Evolutionary conservation across 2,888 invertebrate species (phyloP), one percentile per base, ranked within the genome.

Genomic region (Lasioglossum oenotherae): DNA sequence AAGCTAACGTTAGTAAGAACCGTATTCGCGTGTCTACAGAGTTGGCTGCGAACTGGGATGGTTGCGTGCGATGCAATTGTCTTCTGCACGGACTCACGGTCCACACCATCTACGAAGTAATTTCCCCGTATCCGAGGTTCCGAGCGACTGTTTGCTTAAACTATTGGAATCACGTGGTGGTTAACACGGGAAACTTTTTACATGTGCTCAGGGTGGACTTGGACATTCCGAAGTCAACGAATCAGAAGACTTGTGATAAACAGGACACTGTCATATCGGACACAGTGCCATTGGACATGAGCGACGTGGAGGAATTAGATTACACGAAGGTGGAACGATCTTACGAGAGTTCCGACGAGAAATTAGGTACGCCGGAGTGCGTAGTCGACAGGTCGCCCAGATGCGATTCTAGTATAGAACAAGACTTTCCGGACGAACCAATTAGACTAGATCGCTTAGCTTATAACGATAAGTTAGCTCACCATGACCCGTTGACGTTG

Each of bases 101-200:
- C 88, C 99, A 99, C 95, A 98, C 98, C 90, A 98, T 98, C 94
- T 98, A 98, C 95, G 98, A 98, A 93, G 97, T 98, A 91, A 98
- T 98, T n/a, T 97, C 98, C 72, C 98, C 98, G 76, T 98, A 97
- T 92, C 98, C 98, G 44, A 96, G 96, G 94, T 98, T 98, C 92
- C 97, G 97, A 91, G 97, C 97, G 0, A 96, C 96, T 14, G 96
- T 97, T 5, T 97, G 97, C 93, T 95, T 97, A 74, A 97, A 97
- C 14, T 97, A 97, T 92, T 97, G 97, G 77, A 97, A 97, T 91
- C 97, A 97, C 91, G 97, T 98, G 83, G 97, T 98, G 74, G 97
- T 98, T 78, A 98, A 98, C 94, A 98, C 98, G 2, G 98, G 98
- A 86, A 97, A 97, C 93, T 98, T 97, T 95, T 97, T 98, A 90